phyloP scores from a whole-genome alignment of 2,797 vertebrate species.

The Taeniopygia guttata region DNA sequence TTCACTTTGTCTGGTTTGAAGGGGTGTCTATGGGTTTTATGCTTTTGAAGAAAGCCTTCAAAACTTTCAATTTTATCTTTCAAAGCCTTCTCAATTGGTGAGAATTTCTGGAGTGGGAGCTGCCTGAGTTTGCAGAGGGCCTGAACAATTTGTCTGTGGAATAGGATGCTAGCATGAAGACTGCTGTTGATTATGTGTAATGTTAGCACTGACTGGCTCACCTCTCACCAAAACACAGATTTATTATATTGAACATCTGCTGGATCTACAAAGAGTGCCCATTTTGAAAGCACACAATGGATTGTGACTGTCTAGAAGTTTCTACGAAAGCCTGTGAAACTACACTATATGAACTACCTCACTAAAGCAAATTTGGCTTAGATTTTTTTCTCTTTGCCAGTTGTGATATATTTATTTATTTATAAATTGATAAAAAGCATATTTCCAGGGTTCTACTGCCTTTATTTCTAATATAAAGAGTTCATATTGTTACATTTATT shows the following conservation, averaged over 20 bases:
- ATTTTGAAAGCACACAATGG: background rate
- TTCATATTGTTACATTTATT: background rate
- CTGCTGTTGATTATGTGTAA: background rate
- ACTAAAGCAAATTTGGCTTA: background rate
- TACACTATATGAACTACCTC: background rate
- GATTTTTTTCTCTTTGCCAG: background rate
- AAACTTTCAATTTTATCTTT: background rate
- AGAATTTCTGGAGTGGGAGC: background rate
- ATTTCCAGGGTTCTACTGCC: background rate
- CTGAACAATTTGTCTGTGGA: background rate
- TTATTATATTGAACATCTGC: background rate
- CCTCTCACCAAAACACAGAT: background rate
- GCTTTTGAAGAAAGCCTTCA: background rate
- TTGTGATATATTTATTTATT: conserved; percentile 5
- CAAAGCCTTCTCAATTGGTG: background rate
- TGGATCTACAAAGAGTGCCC: background rate
- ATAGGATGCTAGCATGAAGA: background rate
- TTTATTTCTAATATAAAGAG: background rate
- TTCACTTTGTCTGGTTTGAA: background rate
- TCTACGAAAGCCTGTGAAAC: background rate
- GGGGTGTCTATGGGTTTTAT: background rate
- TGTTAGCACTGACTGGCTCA: background rate
- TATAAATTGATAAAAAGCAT: background rate
- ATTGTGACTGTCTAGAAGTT: background rate
- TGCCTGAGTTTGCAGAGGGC: background rate